Evolutionary conservation across 2,113 vertebrate genomes (phyloP), one percentile per base, ranked within the genome.

Genomic region (Pachypanchax playfairii): DNA sequence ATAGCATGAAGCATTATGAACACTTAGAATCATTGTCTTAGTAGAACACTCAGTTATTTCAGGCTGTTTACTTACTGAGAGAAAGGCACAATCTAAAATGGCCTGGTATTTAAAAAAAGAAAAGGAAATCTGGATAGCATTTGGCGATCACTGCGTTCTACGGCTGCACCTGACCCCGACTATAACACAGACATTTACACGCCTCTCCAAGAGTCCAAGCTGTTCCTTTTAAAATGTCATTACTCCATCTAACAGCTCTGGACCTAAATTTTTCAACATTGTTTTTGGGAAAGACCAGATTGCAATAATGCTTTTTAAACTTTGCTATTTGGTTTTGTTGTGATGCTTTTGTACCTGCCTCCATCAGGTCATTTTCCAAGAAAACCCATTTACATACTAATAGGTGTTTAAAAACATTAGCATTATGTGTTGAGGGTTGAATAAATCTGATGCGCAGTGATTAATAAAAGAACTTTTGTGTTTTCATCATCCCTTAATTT

Each of bases 71-170:
- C 28, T 33, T 26, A 31, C 28, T 33, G 26, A 62, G 11, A 17
- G 36, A 36, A 11, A 20, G 28, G 48, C 21, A 14, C 42, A 43
- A 15, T 31, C 31, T 20, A 43, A 53, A 43, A 64, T 64, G 38
- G 15, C 50, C 48, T 22, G 26, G 5, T 41, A 31, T 18, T 51
- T 42, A 13, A 39, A 49, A 24, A 12, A n/a, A n/a, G n/a, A n/a
- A n/a, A 39, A 49, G 28, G 39, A n/a, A 36, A 13, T 36, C 12
- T 41, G 22, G 14, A 62, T 4, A 6, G 15, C 5, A 7, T 35
- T 12, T n/a, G 36, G n/a, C 18, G 24, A 28, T 29, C 49, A 10
- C 14, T 0, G 1, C 36, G 49, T 29, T 25, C 33, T 41, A 13
- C n/a, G 26, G 46, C 35, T 21, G 18, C 50, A 24, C 28, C 29